A percentile compares a stretch with the other conserved stretches of the same genome.
These are phyloP conservation scores for Elymnias hypermnestra DNA, from an alignment of 1,140 invertebrate genomes.

Conservation along the genomic window DNA sequence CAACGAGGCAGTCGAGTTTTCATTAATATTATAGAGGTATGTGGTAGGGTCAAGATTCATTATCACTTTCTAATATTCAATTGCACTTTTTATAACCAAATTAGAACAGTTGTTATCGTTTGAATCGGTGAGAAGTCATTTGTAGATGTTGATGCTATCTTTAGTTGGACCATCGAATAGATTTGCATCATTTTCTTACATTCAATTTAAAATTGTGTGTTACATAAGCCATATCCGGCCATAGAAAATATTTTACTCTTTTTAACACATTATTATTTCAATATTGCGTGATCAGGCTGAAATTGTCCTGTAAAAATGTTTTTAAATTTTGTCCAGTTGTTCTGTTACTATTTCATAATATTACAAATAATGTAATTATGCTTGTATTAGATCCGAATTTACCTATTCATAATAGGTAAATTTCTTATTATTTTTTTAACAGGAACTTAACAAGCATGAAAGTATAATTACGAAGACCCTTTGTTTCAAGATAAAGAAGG, in stretches of 20 bases:
- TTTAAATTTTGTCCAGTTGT: too few species aligned
- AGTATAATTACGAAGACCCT: too few species aligned
- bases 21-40: too few species aligned
- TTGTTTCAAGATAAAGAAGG: too few species aligned
- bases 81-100: slow-evolving; percentile 21
- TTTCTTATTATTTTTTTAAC: too few species aligned
- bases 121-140: slow-evolving; percentile 18
- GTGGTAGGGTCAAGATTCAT: slow-evolving; percentile 21
- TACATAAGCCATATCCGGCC: slow-evolving; percentile 1
- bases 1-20: too few species aligned
- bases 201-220: slow-evolving; percentile 9
- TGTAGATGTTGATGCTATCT: slow-evolving; percentile 23
- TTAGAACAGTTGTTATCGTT: slow-evolving; percentile 18
- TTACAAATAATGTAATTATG: too few species aligned
- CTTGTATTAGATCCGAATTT: too few species aligned
- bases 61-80: slow-evolving; percentile 25
- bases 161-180: background rate
- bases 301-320: slow-evolving; percentile 1
- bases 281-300: slow-evolving; percentile 1
- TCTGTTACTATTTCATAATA: too few species aligned
- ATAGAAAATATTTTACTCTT: slow-evolving; percentile 2
- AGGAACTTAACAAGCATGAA: too few species aligned
- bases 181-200: slow-evolving; percentile 7
- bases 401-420: too few species aligned
- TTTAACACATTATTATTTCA: slow-evolving; percentile 2